phyloP scores from a whole-genome alignment of 2,113 vertebrate genomes.

The Oryzias woworae region DNA sequence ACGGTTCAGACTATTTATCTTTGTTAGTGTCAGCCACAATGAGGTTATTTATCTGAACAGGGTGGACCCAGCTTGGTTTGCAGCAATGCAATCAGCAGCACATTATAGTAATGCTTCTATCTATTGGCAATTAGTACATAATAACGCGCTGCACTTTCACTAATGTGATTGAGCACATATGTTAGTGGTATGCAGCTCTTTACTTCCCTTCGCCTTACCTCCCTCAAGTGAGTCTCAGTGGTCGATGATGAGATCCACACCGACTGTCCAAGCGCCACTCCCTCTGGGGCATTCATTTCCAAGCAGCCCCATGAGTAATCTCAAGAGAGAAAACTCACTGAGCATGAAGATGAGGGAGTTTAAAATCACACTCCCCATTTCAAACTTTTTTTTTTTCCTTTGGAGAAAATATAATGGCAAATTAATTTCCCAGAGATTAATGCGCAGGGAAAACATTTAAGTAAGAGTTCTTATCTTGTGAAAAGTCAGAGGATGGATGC shows the following conservation, averaged over 20 bases:
- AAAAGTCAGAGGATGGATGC: slow-evolving; percentile 46
- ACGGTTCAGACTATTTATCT: slow-evolving; percentile 42
- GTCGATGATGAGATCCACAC: slow-evolving; percentile 57
- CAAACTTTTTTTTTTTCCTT: slow-evolving; percentile 22
- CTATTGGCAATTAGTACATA: slow-evolving; percentile 48
- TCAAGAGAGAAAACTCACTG: slow-evolving; percentile 34
- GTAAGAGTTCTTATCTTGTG: slow-evolving; percentile 53
- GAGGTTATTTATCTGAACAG: slow-evolving; percentile 51
- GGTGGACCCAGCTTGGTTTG: slow-evolving; percentile 36
- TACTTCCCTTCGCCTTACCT: slow-evolving; percentile 17
- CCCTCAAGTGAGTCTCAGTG: slow-evolving; percentile 37
- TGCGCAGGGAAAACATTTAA: slow-evolving; percentile 66
- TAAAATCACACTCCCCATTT: slow-evolving; percentile 28
- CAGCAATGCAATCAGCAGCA: slow-evolving; percentile 34
- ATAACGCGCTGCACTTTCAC: slow-evolving; percentile 53
- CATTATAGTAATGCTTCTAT: slow-evolving; percentile 44
- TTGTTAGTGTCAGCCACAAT: slow-evolving; percentile 51
- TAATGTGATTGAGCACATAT: slow-evolving; percentile 58
- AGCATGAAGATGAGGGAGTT: slow-evolving; percentile 52
- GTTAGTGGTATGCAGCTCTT: slow-evolving; percentile 34
- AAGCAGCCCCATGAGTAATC: slow-evolving; percentile 39
- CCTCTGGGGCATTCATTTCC: slow-evolving; percentile 58
- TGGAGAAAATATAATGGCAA: slow-evolving; percentile 52
- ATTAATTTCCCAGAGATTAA: slow-evolving; percentile 68
- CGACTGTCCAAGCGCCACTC: slow-evolving; percentile 50